phyloP scores from a whole-genome alignment of 2,113 vertebrate species.

The Alaudala cheleensis region DNA sequence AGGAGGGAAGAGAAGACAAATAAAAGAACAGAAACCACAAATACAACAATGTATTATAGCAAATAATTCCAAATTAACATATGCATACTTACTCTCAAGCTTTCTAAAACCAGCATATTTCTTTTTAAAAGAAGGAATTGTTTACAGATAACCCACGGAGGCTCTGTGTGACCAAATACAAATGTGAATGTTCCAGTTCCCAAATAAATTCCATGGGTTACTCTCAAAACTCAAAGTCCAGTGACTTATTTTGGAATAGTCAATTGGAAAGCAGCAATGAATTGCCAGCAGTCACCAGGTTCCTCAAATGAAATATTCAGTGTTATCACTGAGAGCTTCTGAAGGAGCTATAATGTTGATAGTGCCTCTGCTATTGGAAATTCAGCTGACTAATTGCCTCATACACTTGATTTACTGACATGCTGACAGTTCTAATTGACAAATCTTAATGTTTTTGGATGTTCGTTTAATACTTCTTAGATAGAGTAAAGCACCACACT shows the following conservation, averaged over 20 bases:
- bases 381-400: conserved; percentile 15
- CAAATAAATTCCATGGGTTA: background rate
- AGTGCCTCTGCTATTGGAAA: background rate
- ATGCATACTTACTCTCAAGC: background rate
- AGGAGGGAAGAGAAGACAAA: background rate
- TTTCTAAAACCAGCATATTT: background rate
- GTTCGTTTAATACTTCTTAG: background rate
- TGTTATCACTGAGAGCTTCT: background rate
- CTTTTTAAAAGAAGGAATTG: background rate
- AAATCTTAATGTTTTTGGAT: background rate
- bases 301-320: conserved; percentile 14
- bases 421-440: background rate
- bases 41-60: background rate
- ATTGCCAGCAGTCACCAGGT: background rate
- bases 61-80: background rate
- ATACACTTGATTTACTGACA: conserved; percentile 14
- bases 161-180: background rate
- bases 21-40: background rate
- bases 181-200: background rate
- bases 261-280: background rate
- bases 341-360: background rate
- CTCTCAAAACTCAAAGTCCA: background rate
- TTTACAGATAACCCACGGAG: background rate
- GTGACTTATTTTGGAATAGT: background rate
- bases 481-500: background rate